Conservation (phyloP, 2,113 vertebrate genomes). For the Melanerpes aurifrons region DNA sequence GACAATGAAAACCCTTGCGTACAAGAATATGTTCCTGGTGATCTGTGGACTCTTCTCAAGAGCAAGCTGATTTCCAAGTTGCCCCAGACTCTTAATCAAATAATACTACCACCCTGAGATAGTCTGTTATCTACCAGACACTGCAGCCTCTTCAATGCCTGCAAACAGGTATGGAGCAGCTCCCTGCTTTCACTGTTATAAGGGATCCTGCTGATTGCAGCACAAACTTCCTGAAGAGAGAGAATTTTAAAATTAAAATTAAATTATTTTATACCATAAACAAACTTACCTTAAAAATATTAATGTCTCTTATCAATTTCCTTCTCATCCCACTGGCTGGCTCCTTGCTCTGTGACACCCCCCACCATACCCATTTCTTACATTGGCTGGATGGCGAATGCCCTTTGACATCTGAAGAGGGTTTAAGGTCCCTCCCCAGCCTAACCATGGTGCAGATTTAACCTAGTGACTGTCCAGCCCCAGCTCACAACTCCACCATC, state of each 20-base stretch:
- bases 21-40: not conserved
- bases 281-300: not conserved
- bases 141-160: not conserved
- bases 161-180: not conserved
- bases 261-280: not conserved
- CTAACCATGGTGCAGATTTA: not conserved
- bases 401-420: not conserved
- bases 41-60: not conserved
- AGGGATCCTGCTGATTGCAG: not conserved
- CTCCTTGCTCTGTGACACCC: not conserved
- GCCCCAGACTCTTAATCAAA: not conserved
- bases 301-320: not conserved
- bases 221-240: not conserved
- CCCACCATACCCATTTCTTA: not conserved
- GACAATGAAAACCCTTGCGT: not conserved
- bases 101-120: not conserved
- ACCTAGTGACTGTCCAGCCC: not conserved
- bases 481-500: not conserved
- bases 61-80: not conserved
- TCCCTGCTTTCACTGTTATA: not conserved
- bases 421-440: not conserved
- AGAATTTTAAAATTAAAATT: not conserved
- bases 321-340: not conserved
- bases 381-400: fast-evolving
- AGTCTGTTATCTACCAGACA: not conserved